Base-by-base conservation (phyloP, 2,113 vertebrate species). In the Notarius quadriscutis region DNA sequence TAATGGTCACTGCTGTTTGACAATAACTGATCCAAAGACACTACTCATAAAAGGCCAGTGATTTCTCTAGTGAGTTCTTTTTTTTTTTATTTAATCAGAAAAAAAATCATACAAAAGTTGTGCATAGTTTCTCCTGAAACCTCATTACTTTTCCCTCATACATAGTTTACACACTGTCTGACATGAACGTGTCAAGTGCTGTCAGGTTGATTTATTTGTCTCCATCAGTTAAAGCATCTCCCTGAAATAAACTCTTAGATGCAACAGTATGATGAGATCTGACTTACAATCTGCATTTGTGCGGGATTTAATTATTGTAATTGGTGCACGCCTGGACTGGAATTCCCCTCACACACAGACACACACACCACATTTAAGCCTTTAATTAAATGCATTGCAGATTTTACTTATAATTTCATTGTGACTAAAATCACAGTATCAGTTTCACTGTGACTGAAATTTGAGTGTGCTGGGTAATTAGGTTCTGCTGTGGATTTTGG, bases 391-490 rank as follows among this genome's bases (percentile, higher is more conserved):
- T 55, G 7, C 20, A 4, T 58, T n/a, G 17, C 9, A 34, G 22
- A 30, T 81, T 41, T 67, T 82, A 34, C 75, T 82, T 17, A 15
- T 10, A 25, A 57, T 6, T 86, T 22, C 79, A 67, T 55, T 22
- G 57, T 1, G 20, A 81, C 10, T 22, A 5, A 20, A 62, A 81
- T 81, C 30, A 48, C 18, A 62, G 83, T 57, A 50, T 58, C 12
- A 1, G 41, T 75, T 86, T 92, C 89, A 92, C 88, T 85, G 84
- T 90, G 88, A 88, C 87, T 93, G 75, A 82, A 92, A 90, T 74
- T 53, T 91, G 86, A 90, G 84, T 89, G 88, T 91, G 89, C 74
- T 55, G 67, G 90, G 89, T 93, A 92, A 93, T 93, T 94, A 91
- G 89, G 91, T 89, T 90, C 91, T 87, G 89, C 86, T 87, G 85